phyloP scores from a whole-genome alignment of 1,140 invertebrate species.

The Ectropis grisescens region DNA sequence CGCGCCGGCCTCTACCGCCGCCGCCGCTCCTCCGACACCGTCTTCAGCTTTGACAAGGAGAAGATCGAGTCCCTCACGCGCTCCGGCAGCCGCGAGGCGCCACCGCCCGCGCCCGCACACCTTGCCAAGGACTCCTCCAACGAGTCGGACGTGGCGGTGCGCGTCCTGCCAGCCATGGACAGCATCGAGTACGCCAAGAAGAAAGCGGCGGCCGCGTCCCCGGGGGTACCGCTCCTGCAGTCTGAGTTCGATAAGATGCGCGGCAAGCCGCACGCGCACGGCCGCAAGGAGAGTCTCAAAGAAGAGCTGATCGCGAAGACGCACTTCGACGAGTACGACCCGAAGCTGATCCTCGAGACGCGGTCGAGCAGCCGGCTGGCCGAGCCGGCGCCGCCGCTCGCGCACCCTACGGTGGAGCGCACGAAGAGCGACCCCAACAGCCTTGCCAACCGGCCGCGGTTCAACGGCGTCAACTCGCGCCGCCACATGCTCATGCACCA shows the following conservation, averaged over 20 bases:
- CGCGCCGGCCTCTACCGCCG: slow-evolving; percentile 63
- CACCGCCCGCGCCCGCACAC: slow-evolving; percentile 41
- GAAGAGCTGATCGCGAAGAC: slow-evolving; percentile 75
- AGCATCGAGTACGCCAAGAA: slow-evolving; percentile 71
- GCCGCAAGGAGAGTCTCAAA: slow-evolving; percentile 71
- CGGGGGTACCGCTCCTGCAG: slow-evolving; percentile 51
- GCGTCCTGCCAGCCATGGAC: slow-evolving; percentile 67
- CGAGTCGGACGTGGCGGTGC: slow-evolving; percentile 68
- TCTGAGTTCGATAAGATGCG: slow-evolving; percentile 74
- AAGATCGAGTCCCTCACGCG: slow-evolving; percentile 77
- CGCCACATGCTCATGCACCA: slow-evolving; percentile 86
- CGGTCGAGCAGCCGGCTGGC: slow-evolving; percentile 64
- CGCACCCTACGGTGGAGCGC: slow-evolving; percentile 81
- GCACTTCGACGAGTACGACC: slow-evolving; percentile 75
- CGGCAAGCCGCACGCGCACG: slow-evolving; percentile 68
- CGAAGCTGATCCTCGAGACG: slow-evolving; percentile 66
- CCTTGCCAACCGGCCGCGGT: slow-evolving; percentile 75
- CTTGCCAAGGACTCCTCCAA: slow-evolving; percentile 70
- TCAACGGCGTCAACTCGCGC: slow-evolving; percentile 77
- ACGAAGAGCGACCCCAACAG: slow-evolving; percentile 89
- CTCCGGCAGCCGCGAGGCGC: slow-evolving; percentile 59
- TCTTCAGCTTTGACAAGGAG: slow-evolving; percentile 80
- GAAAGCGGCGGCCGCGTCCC: slow-evolving; percentile 49
- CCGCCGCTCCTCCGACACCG: slow-evolving; percentile 72
- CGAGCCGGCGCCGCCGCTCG: slow-evolving; percentile 60